Base-by-base conservation (phyloP, 2,113 vertebrate species). In the Notothenia coriiceps region DNA sequence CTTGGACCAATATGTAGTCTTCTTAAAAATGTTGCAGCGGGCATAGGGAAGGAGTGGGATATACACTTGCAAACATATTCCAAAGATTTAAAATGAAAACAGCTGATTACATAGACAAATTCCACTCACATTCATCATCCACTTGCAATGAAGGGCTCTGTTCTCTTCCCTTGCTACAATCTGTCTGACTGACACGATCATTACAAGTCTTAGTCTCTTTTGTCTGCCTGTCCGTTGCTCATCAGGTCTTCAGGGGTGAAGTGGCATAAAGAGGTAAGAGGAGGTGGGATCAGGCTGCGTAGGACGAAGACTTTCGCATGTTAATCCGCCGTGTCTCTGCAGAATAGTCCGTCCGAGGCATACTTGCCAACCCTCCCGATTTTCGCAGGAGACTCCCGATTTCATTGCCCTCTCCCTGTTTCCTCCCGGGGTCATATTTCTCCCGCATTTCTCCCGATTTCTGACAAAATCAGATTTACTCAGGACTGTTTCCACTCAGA, bases 261-360 rank as follows among this genome's bases (percentile, higher is more conserved):
- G 81, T 62, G 60, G 62, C 20, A 55, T 82, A 77, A 79, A 77
- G 69, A 83, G 73, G 78, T 63, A 82, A 67, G 74, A 76, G 67
- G 79, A 88, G 89, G 90, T 86, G 74, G 57, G 87, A 89, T 90
- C 85, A 76, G 74, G 43, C 56, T 61, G 54, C 44, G 62, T 18
- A 66, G 63, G 67, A 29, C 29, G 29, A 75, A 82, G 78, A 49
- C 54, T 61, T 83, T 60, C 4, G 50, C 85, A 80, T 84, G 71
- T 80, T 89, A 88, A 88, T 89, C 85, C 15, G 0, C 18, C 6
- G 6, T 13, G 77, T 81, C 84, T 77, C 74, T 0, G 2, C 33
- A 82, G 86, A 87, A 67, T 61, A 49, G 67, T 74, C 82, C 9
- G 0, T 77, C 79, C 77, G 11, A 77, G 82, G 79, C 75, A 22